Evolutionary conservation across 2,797 vertebrate genomes (phyloP), one percentile per base, ranked within the genome.

Genomic region (Petrocephalus schoutedeni): DNA sequence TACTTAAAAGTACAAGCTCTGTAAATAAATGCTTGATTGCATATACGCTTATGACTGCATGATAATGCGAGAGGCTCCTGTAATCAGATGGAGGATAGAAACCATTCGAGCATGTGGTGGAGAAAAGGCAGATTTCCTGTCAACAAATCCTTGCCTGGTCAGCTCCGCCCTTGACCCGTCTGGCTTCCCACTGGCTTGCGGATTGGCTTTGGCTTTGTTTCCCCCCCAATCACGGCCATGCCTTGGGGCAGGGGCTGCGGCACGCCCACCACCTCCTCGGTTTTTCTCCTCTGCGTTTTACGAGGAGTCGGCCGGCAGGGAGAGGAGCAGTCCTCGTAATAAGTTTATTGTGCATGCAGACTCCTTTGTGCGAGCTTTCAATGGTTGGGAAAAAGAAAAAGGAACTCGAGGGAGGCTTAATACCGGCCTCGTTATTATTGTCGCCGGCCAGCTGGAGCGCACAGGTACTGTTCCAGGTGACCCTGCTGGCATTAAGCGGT

Each of bases 141-240:
- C 14, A 28, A 41, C 19, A 19, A 8, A 19, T 80, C 74, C 74
- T 49, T 80, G 74, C 19, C 41, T 16, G 3, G 36, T 9, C 1
- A 41, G 49, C 74, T 86, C 56, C 86, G 41, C 8, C 7, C 45
- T 82, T 74, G 86, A 83, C 87, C 64, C 23, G 23, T 45, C 56
- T 41, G 4, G 67, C 86, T 88, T 51, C 1, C 61, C 16, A 16
- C 67, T 32, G 51, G 49, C 28, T 9, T 87, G 74, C 67, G 51
- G 58, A 77, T 86, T 80, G 51, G 85, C 80, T 87, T 45, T 67
- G 45, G 28, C 8, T 86, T 85, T 90, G 90, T 28, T 92, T 92
- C 91, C 92, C 89, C 90, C n/a, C 91, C 91, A 90, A 92, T 92
- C 87, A 90, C 88, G 91, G 90, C 89, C 90, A 86, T 51, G 85